Base-by-base conservation (phyloP, 1,140 invertebrate species). In the Globodera ellingtonae region DNA sequence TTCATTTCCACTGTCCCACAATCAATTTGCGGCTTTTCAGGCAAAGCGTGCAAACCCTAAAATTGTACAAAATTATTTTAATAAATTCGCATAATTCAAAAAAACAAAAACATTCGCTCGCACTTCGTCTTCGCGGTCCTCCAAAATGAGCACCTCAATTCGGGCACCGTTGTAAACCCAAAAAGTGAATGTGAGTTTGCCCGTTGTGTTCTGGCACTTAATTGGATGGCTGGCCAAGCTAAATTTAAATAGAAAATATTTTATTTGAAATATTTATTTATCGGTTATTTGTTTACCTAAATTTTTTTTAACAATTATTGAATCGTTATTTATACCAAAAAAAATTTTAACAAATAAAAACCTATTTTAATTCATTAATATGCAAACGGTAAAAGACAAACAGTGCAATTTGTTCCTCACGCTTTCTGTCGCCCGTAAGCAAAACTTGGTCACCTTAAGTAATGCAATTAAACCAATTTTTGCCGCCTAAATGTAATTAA, bases 81-180 rank as follows among this genome's bases (percentile, higher is more conserved):
- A 35, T 50, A 24, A 74, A 47, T 72, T 21, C 10, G 46, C 1
- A 35, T 35, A 35, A 35, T 35, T 35, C 35, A 35, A 35, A 35
- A 24, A 35, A 35, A 35, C 35, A 35, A 35, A 35, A 9, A 10
- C 44, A 44, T 82, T 72, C 76, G 44, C 18, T 48, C 69, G 72
- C 5, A 62, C 76, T n/a, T 74, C 56, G 48, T 56, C 72, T 56
- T 80, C 48, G 59, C 85, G 71, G 50, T 89, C 84, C 78, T 88
- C 87, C 6, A 89, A 48, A 9, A 88, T 81, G 52, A 88, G 56
- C 46, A 89, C 87, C 81, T 88, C 87, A 8, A 88, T 81, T 74
- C 86, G 75, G 44, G 87, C 87, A 44, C 84, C 86, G 65, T 88
- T 88, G 72, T 88, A 88, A 50, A 88, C 79, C 87, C 87, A 88